Base-by-base conservation (phyloP, 2,113 vertebrate genomes). In the Pao palembangensis region DNA sequence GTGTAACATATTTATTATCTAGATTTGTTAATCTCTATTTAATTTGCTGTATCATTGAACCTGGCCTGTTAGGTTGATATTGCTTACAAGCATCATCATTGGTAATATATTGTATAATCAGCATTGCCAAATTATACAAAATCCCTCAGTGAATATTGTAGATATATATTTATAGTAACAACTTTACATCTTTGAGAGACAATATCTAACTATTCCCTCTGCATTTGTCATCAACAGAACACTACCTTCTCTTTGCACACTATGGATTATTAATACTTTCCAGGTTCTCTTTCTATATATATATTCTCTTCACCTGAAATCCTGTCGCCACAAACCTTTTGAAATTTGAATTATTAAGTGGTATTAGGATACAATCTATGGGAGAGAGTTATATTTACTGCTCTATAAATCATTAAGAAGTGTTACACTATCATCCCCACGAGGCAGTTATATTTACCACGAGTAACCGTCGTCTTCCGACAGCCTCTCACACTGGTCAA, bases 401-500 rank as follows among this genome's bases (percentile, higher is more conserved):
- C 77, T 65, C 52, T 75, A 87, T 90, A 67, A 90, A 91, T 88
- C 81, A 90, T 90, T 88, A 85, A 90, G 81, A 76, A 77, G 75
- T 72, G 83, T 88, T 76, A 86, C 84, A 84, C 86, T 86, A 87
- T 87, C 82, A 87, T 88, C 85, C 78, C 74, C 66, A 64, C 83
- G 84, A 88, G 79, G 76, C 74, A 75, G 90, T 88, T 89, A 90
- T 90, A 91, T 91, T 91, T 91, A 91, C 87, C 78, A 83, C 83
- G 60, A 54, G 75, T 89, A 89, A 89, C 87, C 85, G 87, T 70
- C 19, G 14, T 63, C 82, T 80, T 73, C 83, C 75, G 55, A 69
- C 78, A 79, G 69, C 62, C 67, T 86, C 81, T 80, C 76, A 69
- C 65, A 55, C 49, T 25, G 51, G 76, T 91, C 84, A 90, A 91